A percentile compares a stretch with the other conserved stretches of the same genome.
phyloP scores from a whole-genome alignment of 2,888 invertebrate genomes.

The Apamea anceps region DNA sequence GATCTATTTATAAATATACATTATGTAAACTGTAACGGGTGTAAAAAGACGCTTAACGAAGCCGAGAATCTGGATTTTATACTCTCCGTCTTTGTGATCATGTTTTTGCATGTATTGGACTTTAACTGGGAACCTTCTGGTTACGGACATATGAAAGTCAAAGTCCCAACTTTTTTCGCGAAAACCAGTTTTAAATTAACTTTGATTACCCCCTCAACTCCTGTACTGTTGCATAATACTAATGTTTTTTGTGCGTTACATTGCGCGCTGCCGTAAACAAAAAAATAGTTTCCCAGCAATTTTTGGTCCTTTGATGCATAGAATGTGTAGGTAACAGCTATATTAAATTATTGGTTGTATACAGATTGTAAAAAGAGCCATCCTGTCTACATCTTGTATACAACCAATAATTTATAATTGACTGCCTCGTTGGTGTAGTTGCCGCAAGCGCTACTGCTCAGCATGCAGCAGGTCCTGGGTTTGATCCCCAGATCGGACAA shows the following conservation, averaged over 20 bases:
- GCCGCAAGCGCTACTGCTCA: too few species aligned
- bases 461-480: too few species aligned
- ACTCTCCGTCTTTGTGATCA: neutral
- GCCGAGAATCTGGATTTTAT: neutral
- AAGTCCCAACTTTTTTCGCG: neutral
- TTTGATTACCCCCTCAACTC: neutral
- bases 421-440: too few species aligned
- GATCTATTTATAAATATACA: too few species aligned
- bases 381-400: too few species aligned
- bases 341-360: too few species aligned
- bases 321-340: neutral
- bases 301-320: neutral
- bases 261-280: neutral
- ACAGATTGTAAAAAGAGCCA: too few species aligned
- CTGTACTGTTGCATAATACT: neutral
- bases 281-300: neutral
- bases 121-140: neutral
- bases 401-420: neutral
- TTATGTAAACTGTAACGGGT: neutral
- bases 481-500: too few species aligned
- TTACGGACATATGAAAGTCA: neutral
- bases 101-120: neutral
- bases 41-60: neutral
- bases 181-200: neutral
- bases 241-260: neutral